Base-by-base conservation (phyloP, 2,797 vertebrate species). In the Melanogrammus aeglefinus region DNA sequence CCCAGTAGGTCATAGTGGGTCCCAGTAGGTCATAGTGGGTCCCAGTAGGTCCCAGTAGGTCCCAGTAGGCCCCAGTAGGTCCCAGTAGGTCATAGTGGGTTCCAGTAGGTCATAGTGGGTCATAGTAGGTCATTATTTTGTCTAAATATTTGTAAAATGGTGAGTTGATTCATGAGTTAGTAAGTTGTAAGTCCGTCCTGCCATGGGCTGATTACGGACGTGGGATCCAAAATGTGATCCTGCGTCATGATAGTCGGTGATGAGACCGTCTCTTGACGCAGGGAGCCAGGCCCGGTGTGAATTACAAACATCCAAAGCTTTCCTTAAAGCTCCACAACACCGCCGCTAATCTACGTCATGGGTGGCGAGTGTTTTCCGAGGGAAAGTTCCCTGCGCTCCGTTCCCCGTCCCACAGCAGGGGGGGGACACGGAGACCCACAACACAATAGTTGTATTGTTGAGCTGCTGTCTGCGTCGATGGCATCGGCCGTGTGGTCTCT, bases 401-500 rank as follows among this genome's bases (percentile, higher is more conserved):
- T 21, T 51, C 47, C 57, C 57, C 57, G 41, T 44, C 41, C 4
- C 41, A 36, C 35, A 36, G 35, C 35, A 6, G 57, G 21, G 57
- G 57, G 51, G 21, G 5, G 57, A 63, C 57, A 63, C 57, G 21
- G 21, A 63, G 57, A 24, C 57, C 57, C 57, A 9, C 63, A 27
- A 69, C 63, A 69, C 63, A 69, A 69, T 27, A 69, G 63, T 69
- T 10, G 63, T 69, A 27, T 69, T 69, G 63, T 69, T 69, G n/a
- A 63, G 57, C 63, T 27, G 24, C 63, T 27, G 9, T 29, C 63
- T 69, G 57, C 57, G 4, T 63, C 57, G 18, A 44, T 14, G 41
- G 14, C 41, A 44, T 16, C 41, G 4, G 41, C 47, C 4, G 47
- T 57, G 47, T 24, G 57, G 21, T 69, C 63, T 69, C 63, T 24